Evolutionary conservation across 2,888 invertebrate species (phyloP).

Genomic region (Apotomis capreana): DNA sequence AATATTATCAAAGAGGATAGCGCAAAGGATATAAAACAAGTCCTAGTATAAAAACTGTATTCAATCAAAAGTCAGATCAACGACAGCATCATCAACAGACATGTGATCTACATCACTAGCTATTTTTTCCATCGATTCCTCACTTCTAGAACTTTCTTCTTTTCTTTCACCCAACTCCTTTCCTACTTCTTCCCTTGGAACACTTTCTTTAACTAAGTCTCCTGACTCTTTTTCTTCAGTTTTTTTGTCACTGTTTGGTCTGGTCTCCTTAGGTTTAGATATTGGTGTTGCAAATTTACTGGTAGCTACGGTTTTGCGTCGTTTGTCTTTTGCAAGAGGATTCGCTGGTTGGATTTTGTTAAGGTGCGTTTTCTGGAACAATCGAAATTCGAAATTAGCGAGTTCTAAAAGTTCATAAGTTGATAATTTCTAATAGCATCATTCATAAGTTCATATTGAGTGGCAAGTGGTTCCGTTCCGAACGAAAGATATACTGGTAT

Average conservation of each 20-base stretch:
- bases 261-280: constrained; percentile 22
- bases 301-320: constrained; percentile 55
- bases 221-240: constrained; percentile 33
- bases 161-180: constrained; percentile 1
- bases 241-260: constrained; percentile 12
- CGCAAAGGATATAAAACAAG: not conserved
- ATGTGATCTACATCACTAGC: constrained; percentile 46
- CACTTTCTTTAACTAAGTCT: not conserved
- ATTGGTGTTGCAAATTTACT: constrained; percentile 45
- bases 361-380: constrained; percentile 47
- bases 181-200: not conserved
- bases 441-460: too few relatives aligned
- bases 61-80: constrained; percentile 67
- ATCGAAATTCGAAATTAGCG: not conserved
- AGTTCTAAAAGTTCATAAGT: too few relatives aligned
- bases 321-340: constrained; percentile 54
- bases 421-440: too few relatives aligned
- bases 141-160: constrained; percentile 20
- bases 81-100: constrained; percentile 56
- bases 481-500: too few relatives aligned
- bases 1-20: too few relatives aligned
- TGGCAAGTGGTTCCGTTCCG: too few relatives aligned
- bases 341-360: constrained; percentile 37
- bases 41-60: constrained; percentile 11
- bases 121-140: constrained; percentile 23